Evolutionary conservation across 2,888 invertebrate genomes (phyloP).

Genomic region (Celastrina argiolus): DNA sequence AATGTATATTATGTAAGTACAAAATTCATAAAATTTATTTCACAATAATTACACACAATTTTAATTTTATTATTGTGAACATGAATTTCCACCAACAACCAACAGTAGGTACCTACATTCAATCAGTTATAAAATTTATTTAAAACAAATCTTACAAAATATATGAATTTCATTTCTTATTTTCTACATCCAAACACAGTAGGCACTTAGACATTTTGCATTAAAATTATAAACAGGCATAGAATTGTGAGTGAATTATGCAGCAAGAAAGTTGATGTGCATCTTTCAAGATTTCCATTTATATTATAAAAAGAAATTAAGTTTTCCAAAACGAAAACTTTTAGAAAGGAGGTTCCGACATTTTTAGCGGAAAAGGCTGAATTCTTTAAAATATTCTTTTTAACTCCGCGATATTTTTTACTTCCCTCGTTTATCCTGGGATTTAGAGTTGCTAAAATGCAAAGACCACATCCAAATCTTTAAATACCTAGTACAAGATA

Average conservation of each 20-base stretch:
- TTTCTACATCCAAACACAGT: neutral
- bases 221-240: slow-evolving; percentile 4
- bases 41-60: no score
- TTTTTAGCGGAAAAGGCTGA: slow-evolving; percentile 20
- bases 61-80: no score
- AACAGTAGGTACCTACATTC: no score
- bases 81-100: no score
- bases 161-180: neutral
- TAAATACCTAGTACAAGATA: neutral
- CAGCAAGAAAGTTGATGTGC: slow-evolving; percentile 3
- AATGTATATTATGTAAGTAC: no score
- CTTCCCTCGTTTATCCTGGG: slow-evolving; percentile 11
- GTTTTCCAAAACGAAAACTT: slow-evolving; percentile 15
- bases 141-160: neutral
- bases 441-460: slow-evolving; percentile 18
- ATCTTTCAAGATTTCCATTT: slow-evolving; percentile 8
- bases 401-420: slow-evolving; percentile 18
- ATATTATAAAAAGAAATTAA: slow-evolving; percentile 17
- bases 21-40: no score
- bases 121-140: no score
- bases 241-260: slow-evolving; percentile 4
- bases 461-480: slow-evolving; percentile 6
- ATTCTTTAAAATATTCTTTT: slow-evolving; percentile 21
- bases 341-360: slow-evolving; percentile 14
- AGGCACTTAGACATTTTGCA: neutral